A percentile compares a stretch with the other conserved stretches of the same genome.
These are phyloP conservation scores for Acrocephalus scirpaceus DNA, from an alignment of 2,797 vertebrate species.

Conservation along the genomic window DNA sequence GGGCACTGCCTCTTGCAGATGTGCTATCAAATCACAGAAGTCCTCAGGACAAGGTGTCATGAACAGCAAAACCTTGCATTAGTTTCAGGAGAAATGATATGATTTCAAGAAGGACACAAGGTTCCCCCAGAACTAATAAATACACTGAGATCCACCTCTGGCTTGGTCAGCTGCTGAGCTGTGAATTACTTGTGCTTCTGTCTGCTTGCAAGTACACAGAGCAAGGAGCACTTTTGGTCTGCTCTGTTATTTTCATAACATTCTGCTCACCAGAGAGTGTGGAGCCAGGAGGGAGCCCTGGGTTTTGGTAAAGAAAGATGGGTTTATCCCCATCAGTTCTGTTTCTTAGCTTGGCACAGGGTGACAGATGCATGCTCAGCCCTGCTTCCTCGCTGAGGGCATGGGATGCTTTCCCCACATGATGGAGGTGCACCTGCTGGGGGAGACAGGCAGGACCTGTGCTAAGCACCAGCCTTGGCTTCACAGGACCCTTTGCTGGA, in stretches of 20 bases:
- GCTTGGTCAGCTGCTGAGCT: not conserved
- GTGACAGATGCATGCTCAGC: not conserved
- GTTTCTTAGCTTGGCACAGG: not conserved
- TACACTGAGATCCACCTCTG: not conserved
- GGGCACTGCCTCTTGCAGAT: not conserved
- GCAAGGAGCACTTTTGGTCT: not conserved
- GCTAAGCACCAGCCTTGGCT: not conserved
- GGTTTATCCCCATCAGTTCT: not conserved
- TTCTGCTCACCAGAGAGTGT: not conserved
- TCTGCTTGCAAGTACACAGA: not conserved
- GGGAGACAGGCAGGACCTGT: not conserved
- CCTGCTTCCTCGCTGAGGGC: rapidly evolving
- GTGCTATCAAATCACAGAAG: not conserved
- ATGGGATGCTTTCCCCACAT: rapidly evolving
- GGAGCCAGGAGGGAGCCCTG: not conserved
- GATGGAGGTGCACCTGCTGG: not conserved
- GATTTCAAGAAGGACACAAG: not conserved
- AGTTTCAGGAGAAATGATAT: not conserved
- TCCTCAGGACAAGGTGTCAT: not conserved
- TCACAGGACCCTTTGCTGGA: not conserved
- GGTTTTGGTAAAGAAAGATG: not conserved
- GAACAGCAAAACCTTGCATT: not conserved
- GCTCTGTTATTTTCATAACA: not conserved
- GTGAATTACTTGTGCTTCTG: not conserved
- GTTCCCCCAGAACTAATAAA: not conserved